Conservation (phyloP, 2,888 invertebrate genomes). For the Celastrina argiolus region DNA sequence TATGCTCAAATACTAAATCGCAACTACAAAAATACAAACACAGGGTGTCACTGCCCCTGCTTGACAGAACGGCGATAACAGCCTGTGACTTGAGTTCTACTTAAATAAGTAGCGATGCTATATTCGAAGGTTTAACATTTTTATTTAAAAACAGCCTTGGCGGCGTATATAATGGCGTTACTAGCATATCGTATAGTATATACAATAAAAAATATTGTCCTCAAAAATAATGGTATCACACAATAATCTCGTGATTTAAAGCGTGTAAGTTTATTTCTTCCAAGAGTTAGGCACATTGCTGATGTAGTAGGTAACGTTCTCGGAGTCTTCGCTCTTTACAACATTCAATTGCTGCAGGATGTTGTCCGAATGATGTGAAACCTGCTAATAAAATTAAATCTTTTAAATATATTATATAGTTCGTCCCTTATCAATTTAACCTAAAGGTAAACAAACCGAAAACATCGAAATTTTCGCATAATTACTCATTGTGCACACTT, state of each 20-base stretch:
- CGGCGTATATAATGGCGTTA: neutral
- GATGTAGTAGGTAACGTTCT: slow-evolving; percentile 7
- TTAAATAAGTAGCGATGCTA: too few species aligned
- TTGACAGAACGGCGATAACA: too few species aligned
- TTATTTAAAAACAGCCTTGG: neutral
- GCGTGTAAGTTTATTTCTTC: neutral
- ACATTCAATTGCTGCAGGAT: slow-evolving; percentile 7
- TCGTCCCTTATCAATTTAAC: too few species aligned
- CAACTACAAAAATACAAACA: too few species aligned
- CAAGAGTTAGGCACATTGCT: neutral
- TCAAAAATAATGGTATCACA: neutral
- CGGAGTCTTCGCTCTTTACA: slow-evolving; percentile 5
- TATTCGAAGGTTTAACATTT: too few species aligned
- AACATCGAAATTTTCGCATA: too few species aligned
- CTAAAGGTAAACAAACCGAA: too few species aligned
- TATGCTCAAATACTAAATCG: too few species aligned
- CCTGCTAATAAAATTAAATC: slow-evolving; percentile 11
- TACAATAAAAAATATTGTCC: neutral
- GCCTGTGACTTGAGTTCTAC: too few species aligned
- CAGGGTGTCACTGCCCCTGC: too few species aligned
- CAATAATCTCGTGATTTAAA: neutral
- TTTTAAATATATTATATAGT: too few species aligned
- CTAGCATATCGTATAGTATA: neutral
- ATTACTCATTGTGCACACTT: too few species aligned
- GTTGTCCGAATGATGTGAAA: neutral